Evolutionary conservation across 35 echinoderm and acorn worm genomes (phyloP).

Genomic region (Ptychodera flava): DNA sequence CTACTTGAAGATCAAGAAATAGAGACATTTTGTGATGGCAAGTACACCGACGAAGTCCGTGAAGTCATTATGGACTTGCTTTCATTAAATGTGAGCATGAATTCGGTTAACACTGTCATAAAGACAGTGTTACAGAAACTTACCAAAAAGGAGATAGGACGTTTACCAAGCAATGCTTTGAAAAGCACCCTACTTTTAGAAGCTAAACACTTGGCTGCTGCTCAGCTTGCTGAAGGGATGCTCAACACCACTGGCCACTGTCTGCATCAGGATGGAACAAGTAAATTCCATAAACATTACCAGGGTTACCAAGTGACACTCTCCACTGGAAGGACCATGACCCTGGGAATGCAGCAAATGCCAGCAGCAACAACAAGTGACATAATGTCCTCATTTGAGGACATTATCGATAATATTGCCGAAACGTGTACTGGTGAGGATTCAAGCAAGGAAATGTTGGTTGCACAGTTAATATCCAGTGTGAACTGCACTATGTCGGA

Average conservation of each 20-base stretch:
- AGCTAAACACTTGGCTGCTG: conserved; percentile 33
- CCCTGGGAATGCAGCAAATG: conserved; percentile 19
- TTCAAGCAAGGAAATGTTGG: not conserved
- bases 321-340: conserved; percentile 27
- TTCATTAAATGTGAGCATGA: conserved; percentile 26
- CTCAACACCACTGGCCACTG: conserved; percentile 13
- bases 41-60: conserved; percentile 27
- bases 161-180: conserved; percentile 10
- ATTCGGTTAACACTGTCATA: conserved; percentile 26
- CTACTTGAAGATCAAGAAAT: conserved; percentile 19
- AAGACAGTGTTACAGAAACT: conserved; percentile 28
- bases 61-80: conserved; percentile 37
- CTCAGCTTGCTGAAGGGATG: conserved; percentile 39
- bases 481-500: conserved; percentile 40
- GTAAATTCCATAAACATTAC: conserved; percentile 48
- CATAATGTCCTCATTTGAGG: conserved; percentile 11
- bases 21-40: conserved; percentile 9
- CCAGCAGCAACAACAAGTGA: conserved; percentile 12
- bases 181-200: conserved; percentile 22
- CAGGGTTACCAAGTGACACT: conserved; percentile 60
- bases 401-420: conserved; percentile 6
- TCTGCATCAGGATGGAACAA: conserved; percentile 60
- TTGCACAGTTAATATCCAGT: conserved; percentile 19
- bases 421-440: not conserved
- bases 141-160: conserved; percentile 4